These are phyloP conservation scores for Cotesia glomerata DNA, from an alignment of 1,140 invertebrate genomes.

Conservation along the genomic window DNA sequence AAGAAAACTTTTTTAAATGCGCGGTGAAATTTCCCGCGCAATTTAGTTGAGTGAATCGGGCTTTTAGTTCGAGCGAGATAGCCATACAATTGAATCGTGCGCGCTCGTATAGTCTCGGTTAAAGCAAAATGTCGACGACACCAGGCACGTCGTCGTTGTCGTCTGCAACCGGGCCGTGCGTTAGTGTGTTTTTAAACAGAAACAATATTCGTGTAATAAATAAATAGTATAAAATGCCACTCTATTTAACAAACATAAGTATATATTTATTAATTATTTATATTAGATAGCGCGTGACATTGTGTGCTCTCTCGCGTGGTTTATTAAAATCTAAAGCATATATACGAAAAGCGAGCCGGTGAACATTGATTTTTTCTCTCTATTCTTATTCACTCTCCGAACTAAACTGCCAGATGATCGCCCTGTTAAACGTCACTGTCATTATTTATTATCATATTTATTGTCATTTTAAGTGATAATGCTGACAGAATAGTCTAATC, in stretches of 20 bases:
- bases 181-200: no score
- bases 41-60: conserved; percentile 30
- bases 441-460: conserved; percentile 9
- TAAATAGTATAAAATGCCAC: no score
- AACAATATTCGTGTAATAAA: no score
- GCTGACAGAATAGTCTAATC: conserved; percentile 13
- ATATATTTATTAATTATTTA: neutral
- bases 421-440: conserved; percentile 34
- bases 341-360: conserved; percentile 34
- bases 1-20: no score
- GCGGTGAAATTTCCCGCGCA: conserved; percentile 11
- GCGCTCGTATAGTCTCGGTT: conserved; percentile 35
- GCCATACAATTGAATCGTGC: neutral
- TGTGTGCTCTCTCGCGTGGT: neutral
- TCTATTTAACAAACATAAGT: no score
- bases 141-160: conserved; percentile 55
- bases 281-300: neutral
- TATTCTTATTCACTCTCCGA: conserved; percentile 29
- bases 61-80: conserved; percentile 8
- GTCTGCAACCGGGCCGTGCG: conserved; percentile 49
- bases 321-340: neutral
- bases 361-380: conserved; percentile 53
- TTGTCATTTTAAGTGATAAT: conserved; percentile 16
- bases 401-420: conserved; percentile 40
- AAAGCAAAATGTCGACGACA: conserved; percentile 54